These are phyloP conservation scores for Periplaneta americana DNA, from an alignment of 1,140 invertebrate species.

Conservation along the genomic window DNA sequence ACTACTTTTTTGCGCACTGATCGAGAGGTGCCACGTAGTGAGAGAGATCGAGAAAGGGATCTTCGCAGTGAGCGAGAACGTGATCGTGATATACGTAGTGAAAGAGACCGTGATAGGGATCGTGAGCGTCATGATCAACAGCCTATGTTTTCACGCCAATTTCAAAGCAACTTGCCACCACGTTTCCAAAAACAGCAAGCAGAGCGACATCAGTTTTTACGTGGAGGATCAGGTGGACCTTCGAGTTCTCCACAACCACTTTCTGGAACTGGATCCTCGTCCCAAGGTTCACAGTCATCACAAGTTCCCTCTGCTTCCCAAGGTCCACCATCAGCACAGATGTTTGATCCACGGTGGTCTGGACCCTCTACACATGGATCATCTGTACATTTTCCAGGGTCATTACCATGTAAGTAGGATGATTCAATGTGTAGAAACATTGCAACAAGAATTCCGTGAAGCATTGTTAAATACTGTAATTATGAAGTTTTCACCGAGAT, in stretches of 20 bases:
- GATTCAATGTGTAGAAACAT: no score
- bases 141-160: slow-evolving; percentile 59
- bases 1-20: background rate
- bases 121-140: slow-evolving; percentile 35
- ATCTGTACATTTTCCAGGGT: background rate
- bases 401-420: background rate
- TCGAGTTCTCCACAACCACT: slow-evolving; percentile 32
- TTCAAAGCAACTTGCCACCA: slow-evolving; percentile 76
- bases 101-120: slow-evolving; percentile 16
- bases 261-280: slow-evolving; percentile 34
- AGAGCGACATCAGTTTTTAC: slow-evolving; percentile 27
- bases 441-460: no score
- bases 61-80: slow-evolving; percentile 4
- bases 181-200: slow-evolving; percentile 71
- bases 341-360: slow-evolving; percentile 12
- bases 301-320: background rate
- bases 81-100: slow-evolving; percentile 7
- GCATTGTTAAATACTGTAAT: no score
- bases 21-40: background rate
- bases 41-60: slow-evolving; percentile 16
- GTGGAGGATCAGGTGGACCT: slow-evolving; percentile 37
- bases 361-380: background rate
- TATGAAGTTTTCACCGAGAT: no score
- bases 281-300: slow-evolving; percentile 5
- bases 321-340: background rate